These are phyloP conservation scores for Hyposmocoma kahamanoa DNA, from an alignment of 1,140 invertebrate species.

Conservation along the genomic window DNA sequence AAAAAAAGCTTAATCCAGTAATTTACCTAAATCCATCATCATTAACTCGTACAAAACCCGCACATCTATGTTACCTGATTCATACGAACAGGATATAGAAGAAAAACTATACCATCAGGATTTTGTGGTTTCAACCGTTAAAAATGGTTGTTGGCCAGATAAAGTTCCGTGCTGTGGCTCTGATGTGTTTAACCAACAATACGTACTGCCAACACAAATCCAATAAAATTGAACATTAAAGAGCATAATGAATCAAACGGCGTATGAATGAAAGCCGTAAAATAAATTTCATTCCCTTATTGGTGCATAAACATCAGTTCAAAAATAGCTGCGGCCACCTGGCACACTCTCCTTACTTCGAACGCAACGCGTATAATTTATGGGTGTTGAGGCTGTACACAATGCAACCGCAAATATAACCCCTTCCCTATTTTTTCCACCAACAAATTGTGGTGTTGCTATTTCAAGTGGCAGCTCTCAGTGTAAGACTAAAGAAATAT, in stretches of 20 bases:
- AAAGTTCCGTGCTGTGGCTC: too few relatives aligned
- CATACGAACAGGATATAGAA: too few relatives aligned
- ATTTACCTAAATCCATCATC: too few relatives aligned
- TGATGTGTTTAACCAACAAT: background rate
- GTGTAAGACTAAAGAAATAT: slow-evolving; percentile 4
- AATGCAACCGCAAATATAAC: slow-evolving; percentile 65
- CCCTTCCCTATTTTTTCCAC: slow-evolving; percentile 60
- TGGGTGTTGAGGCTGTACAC: slow-evolving; percentile 40
- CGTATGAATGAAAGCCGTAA: slow-evolving; percentile 54
- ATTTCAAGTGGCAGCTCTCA: slow-evolving; percentile 21
- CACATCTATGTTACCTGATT: too few relatives aligned
- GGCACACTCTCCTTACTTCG: slow-evolving; percentile 47
- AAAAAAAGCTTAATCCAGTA: too few relatives aligned
- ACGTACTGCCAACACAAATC: background rate
- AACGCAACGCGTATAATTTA: slow-evolving; percentile 59
- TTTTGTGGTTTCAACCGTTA: too few relatives aligned
- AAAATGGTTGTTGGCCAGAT: too few relatives aligned
- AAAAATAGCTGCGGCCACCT: slow-evolving; percentile 65
- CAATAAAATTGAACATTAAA: background rate
- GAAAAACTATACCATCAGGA: too few relatives aligned
- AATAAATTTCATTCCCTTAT: slow-evolving; percentile 57
- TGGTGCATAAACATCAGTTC: slow-evolving; percentile 48
- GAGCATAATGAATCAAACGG: slow-evolving; percentile 37
- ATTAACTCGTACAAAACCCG: too few relatives aligned
- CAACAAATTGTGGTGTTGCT: slow-evolving; percentile 39